Conservation (phyloP, 2,888 invertebrate species). For the Autographa pulchrina region DNA sequence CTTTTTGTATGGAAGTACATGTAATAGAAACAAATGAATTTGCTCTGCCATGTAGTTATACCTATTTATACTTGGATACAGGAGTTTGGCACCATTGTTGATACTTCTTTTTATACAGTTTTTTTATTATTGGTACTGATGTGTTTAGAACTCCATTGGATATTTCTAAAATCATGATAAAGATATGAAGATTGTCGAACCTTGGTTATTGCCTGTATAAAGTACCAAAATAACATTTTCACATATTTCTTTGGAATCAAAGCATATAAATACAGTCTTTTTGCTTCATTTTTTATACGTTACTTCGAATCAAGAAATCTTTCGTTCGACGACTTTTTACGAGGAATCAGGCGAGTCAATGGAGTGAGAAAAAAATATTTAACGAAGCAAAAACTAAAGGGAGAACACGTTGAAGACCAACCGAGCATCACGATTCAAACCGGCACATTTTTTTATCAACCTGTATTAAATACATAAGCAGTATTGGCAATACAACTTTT, state of each 20-base stretch:
- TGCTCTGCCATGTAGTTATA: constrained; percentile 11
- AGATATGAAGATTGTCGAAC: too few relatives aligned
- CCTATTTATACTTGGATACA: constrained; percentile 2
- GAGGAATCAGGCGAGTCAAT: constrained; percentile 22
- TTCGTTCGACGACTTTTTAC: constrained; percentile 13
- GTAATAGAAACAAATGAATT: background rate
- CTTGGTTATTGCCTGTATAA: too few relatives aligned
- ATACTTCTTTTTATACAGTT: constrained; percentile 8
- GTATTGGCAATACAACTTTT: background rate
- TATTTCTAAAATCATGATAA: too few relatives aligned
- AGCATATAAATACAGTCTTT: too few relatives aligned
- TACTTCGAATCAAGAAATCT: background rate
- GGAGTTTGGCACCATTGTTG: constrained; percentile 12
- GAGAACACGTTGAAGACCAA: constrained; percentile 24
- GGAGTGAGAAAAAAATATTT: constrained; percentile 21
- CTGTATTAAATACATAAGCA: background rate
- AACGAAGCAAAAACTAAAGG: constrained; percentile 19
- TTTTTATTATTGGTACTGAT: too few relatives aligned
- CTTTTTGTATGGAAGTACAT: background rate
- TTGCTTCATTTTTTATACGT: background rate
- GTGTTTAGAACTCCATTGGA: too few relatives aligned
- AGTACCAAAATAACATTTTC: too few relatives aligned
- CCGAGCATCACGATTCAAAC: background rate
- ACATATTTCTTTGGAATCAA: too few relatives aligned
- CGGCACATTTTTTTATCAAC: background rate